These are phyloP conservation scores for Drosophila nigricruria DNA, from an alignment of 2,888 invertebrate genomes.

Conservation along the genomic window DNA sequence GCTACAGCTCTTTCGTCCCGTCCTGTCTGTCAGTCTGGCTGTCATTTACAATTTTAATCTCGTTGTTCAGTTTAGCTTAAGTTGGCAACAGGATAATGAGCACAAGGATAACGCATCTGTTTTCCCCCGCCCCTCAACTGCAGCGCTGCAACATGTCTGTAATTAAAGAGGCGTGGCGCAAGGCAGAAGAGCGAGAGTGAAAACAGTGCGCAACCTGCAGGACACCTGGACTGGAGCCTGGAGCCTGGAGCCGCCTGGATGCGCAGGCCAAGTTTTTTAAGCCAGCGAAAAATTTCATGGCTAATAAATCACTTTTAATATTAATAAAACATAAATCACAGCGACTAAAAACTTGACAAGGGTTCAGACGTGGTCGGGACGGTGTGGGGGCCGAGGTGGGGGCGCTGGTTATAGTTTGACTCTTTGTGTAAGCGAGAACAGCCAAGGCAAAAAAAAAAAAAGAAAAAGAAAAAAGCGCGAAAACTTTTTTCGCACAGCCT, in stretches of 20 bases:
- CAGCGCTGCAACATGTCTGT: constrained; percentile 36
- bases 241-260: not conserved
- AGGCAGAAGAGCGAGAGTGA: not conserved
- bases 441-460: not conserved
- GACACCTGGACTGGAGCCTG: constrained; percentile 12
- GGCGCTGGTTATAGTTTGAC: constrained; percentile 26
- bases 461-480: not conserved
- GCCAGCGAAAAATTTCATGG: constrained; percentile 62
- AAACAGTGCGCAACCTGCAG: constrained; percentile 17
- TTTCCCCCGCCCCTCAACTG: not conserved
- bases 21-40: constrained; percentile 63
- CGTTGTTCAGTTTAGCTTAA: constrained; percentile 77
- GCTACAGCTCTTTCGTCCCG: constrained; percentile 29
- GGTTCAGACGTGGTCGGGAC: not conserved
- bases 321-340: constrained; percentile 84
- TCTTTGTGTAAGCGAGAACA: constrained; percentile 28
- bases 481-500: constrained; percentile 29
- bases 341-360: constrained; percentile 62
- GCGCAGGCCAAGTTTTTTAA: constrained; percentile 50
- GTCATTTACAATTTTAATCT: constrained; percentile 81
- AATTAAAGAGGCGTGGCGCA: constrained; percentile 67
- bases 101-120: constrained; percentile 43
- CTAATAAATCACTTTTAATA: constrained; percentile 84
- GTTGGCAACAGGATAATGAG: constrained; percentile 69
- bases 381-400: not conserved